Base-by-base conservation (phyloP, 1,140 invertebrate species). In the Calycopis cecrops region DNA sequence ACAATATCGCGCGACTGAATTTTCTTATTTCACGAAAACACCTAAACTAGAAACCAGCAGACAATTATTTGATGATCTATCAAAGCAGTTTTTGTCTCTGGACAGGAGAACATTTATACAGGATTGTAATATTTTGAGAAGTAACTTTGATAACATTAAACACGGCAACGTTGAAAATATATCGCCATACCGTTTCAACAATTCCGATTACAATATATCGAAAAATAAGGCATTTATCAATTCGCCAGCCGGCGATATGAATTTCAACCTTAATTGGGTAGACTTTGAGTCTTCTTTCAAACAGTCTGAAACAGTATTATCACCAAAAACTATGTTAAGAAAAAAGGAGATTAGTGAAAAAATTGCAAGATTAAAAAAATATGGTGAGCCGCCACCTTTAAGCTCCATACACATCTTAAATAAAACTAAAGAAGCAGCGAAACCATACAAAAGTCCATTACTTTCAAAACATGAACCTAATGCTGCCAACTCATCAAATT, bases 361-460 rank as follows among this genome's bases (percentile, higher is more conserved):
- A 67, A 85, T 88, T 18, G 69, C 75, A 4, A 80, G 67, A 69
- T 57, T 88, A 57, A 78, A 78, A 76, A 77, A 75, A 64, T 87
- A 87, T 33, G 85, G 85, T 0, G 87, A 88, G 67, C 83, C 87
- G 9, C 85, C 87, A 1, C 77, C 79, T 11, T 67, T 88, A 18
- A 73, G 69, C 44, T 60, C 72, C 6, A 75, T 88, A 34, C 67
- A 79, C 47, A 74, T 88, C 8, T 74, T 78, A 38, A 82, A 85
- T 54, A 79, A 69, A 63, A 74, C 69, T 14, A 79, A 59, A 62
- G 67, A 69, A n/a, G 71, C 72, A 35, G 66, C 53, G 8, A 79
- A 60, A 52, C 67, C 70, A 16, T 85, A 67, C 55, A 85, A 71
- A 68, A 79, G 71, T 62, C 83, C 83, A 2, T 67, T 84, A n/a